Evolutionary conservation across 2,888 invertebrate genomes (phyloP), one percentile per base, ranked within the genome.

Genomic region (Ochropleura plecta): DNA sequence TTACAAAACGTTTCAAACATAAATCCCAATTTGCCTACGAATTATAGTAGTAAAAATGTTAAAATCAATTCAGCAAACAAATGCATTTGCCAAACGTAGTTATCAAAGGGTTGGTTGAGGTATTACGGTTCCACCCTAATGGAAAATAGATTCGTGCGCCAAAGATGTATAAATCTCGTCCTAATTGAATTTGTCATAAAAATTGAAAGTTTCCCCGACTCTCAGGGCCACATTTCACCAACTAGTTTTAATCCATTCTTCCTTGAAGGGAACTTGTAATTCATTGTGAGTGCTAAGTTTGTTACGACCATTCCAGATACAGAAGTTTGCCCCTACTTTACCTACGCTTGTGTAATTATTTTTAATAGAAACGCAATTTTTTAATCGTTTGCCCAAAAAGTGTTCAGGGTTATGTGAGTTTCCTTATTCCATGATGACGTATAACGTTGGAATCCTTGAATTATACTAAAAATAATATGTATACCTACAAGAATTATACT

Each of bases 151-250:
- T 91, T 92, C 88, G 89, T 87, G 88, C 86, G 90, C 93, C 88
- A 92, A 90, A 91, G 92, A 91, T 88, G 81, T 90, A 95, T 96
- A 96, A 95, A 95, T 95, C 93, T 91, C 86, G 78, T 88, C 89
- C 90, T 96, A 95, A 95, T 95, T 95, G 93, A 95, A 94, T 96
- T 95, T 95, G 94, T 96, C 95, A 96, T 96, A 96, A 96, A 96
- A 96, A 96, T 95, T 95, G 94, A 94, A 96, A 96, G 95, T 96
- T 95, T 88, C 87, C 89, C 92, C 78, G 42, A 90, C 92, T 93
- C 89, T 89, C 93, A 92, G 93, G 92, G 92, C 88, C 93, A 91
- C 92, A 94, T 93, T 95, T 93, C 88, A 90, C 92, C 86, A 93
- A 94, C 93, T 96, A 95, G 95, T 94, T 96, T 95, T 95, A 96